Evolutionary conservation across 1,140 invertebrate species (phyloP).

Genomic region (Glomeris maerens): DNA sequence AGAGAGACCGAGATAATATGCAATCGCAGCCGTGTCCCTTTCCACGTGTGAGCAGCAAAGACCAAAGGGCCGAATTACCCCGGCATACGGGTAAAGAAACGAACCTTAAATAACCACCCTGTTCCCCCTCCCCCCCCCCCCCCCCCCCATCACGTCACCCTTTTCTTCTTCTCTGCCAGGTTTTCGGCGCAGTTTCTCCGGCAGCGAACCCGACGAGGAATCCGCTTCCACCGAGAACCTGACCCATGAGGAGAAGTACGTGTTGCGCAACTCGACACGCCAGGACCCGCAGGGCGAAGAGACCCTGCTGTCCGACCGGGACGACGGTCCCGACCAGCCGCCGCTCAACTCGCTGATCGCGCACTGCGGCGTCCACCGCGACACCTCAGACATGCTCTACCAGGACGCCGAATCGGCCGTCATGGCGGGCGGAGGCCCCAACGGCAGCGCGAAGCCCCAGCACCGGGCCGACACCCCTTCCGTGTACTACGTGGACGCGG

Average conservation of each 20-base stretch:
- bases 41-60: no score
- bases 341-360: constrained; percentile 28
- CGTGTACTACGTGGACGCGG: background rate
- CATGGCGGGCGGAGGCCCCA: no score
- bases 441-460: background rate
- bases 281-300: constrained; percentile 89
- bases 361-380: constrained; percentile 18
- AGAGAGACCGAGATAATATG: no score
- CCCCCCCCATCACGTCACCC: no score
- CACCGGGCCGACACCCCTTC: background rate
- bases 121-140: no score
- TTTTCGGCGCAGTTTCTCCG: constrained; percentile 29
- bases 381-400: background rate
- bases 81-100: no score
- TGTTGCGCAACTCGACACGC: constrained; percentile 60
- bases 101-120: no score
- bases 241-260: constrained; percentile 67
- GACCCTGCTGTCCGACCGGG: constrained; percentile 32
- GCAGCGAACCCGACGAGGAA: constrained; percentile 78
- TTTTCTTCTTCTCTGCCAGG: no score
- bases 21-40: no score
- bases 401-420: background rate
- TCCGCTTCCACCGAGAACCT: constrained; percentile 66
- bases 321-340: constrained; percentile 23
- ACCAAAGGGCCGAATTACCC: no score